Evolutionary conservation across 2,797 vertebrate species (phyloP).

Genomic region (Hapalemur alaotrensis): DNA sequence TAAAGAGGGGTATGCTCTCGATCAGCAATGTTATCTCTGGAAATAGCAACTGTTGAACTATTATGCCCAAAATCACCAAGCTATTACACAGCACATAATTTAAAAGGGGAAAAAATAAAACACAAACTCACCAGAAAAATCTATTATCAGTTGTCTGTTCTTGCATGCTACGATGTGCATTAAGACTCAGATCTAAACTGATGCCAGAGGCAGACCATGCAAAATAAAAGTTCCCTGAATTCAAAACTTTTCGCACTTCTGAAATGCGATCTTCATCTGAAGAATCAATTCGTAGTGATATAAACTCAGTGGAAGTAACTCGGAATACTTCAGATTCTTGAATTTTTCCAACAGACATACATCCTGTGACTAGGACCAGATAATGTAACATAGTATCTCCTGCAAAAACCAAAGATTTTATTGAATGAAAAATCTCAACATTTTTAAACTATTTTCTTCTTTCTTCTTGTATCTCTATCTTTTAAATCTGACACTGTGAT

Average conservation of each 20-base stretch:
- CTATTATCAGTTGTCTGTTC: slow-evolving; percentile 96
- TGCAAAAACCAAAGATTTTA: slow-evolving; percentile 75
- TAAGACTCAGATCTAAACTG: slow-evolving; percentile 97
- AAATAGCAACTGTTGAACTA: background rate
- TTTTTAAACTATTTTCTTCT: background rate
- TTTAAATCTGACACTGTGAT: slow-evolving; percentile 27
- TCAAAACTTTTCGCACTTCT: slow-evolving; percentile 96
- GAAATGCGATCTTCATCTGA: slow-evolving; percentile 94
- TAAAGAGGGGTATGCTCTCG: background rate
- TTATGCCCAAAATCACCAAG: background rate
- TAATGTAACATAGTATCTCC: slow-evolving; percentile 96
- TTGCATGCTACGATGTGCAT: slow-evolving; percentile 93
- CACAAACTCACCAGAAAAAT: slow-evolving; percentile 94
- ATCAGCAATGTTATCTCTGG: background rate
- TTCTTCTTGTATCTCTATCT: background rate
- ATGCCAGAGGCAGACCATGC: slow-evolving; percentile 94
- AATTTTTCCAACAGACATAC: slow-evolving; percentile 98
- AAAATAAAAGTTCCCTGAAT: slow-evolving; percentile 98
- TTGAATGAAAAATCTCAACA: background rate
- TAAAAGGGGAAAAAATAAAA: background rate
- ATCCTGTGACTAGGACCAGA: slow-evolving; percentile 96
- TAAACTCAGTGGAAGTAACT: slow-evolving; percentile 97
- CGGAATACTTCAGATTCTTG: slow-evolving; percentile 98
- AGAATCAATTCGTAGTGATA: slow-evolving; percentile 92
- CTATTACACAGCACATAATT: background rate